Evolutionary conservation across 2,797 vertebrate genomes (phyloP), one percentile per base, ranked within the genome.

Genomic region (Eupleurogrammus muticus): DNA sequence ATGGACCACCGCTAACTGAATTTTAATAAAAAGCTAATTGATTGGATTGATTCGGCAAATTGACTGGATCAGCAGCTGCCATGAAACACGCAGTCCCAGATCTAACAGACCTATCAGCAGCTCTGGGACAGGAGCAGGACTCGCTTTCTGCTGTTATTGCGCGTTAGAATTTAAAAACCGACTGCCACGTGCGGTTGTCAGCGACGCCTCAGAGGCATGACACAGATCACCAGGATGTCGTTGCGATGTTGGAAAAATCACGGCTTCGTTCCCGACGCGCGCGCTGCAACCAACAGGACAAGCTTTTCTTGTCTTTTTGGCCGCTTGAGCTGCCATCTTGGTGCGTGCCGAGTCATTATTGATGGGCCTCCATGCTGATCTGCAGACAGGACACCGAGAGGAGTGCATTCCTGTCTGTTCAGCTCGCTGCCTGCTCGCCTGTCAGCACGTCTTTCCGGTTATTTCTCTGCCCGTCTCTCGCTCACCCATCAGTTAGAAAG

Each of bases 281-380:
- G 70, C 69, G 57, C 40, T n/a, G 40, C 72, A 60, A 61, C 49
- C 32, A 19, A 69, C 80, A 62, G 36, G 69, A 86, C 64, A 68
- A 77, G 71, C 77, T 79, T 63, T 56, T 68, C 57, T 59, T 14
- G 9, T 28, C 36, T 28, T 19, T 44, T 7, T 59, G 57, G 70
- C 68, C 51, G 69, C 57, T 14, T 68, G 76, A 80, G 81, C 85
- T 82, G 82, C 78, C 88, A 85, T 85, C 76, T 84, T 79, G 83
- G 77, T 64, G 80, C 62, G 77, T 75, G 86, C 36, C 9, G 38
- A 75, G 80, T 73, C 76, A 58, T 86, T 88, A 87, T 71, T 76
- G 82, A 87, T 81, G 82, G 73, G 74, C 79, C 70, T 85, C 58
- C 77, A 68, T 60, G 66, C 85, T 73, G 75, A 74, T 69, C 74